Evolutionary conservation across 2,888 invertebrate genomes (phyloP).

Genomic region (Drosophila testacea): DNA sequence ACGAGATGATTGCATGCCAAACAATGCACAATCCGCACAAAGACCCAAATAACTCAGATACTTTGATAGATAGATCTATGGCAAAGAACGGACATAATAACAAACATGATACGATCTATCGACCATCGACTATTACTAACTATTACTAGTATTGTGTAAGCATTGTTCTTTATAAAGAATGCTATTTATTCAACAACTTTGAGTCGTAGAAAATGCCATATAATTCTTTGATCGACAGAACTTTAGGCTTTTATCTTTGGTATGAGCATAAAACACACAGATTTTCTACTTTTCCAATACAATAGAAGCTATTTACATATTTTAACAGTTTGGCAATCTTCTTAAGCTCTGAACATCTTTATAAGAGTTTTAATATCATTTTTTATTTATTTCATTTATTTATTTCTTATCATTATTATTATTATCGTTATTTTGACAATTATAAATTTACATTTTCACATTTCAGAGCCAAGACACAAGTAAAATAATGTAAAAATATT

Average conservation of each 20-base stretch:
- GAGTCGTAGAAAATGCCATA: not conserved
- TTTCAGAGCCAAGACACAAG: too few relatives aligned
- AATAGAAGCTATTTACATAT: too few relatives aligned
- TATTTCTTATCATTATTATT: too few relatives aligned
- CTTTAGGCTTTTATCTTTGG: not conserved
- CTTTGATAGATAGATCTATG: slow-evolving; percentile 29
- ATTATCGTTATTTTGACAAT: too few relatives aligned
- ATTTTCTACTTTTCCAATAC: not conserved
- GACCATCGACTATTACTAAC: slow-evolving; percentile 3
- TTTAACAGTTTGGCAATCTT: too few relatives aligned
- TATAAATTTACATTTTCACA: too few relatives aligned
- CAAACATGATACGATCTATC: slow-evolving; percentile 36
- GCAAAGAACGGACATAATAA: slow-evolving; percentile 39
- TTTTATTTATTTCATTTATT: too few relatives aligned
- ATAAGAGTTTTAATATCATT: too few relatives aligned
- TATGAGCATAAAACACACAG: not conserved
- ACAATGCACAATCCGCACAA: slow-evolving; percentile 41
- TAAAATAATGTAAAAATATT: too few relatives aligned
- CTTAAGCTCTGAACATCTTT: too few relatives aligned
- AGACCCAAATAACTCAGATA: slow-evolving; percentile 41
- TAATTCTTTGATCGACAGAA: not conserved
- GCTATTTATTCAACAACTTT: not conserved
- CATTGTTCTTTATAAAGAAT: not conserved
- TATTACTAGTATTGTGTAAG: slow-evolving; percentile 11
- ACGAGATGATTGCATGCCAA: slow-evolving; percentile 61